These are phyloP conservation scores for Ooceraea biroi DNA, from an alignment of 1,140 invertebrate genomes.

Conservation along the genomic window DNA sequence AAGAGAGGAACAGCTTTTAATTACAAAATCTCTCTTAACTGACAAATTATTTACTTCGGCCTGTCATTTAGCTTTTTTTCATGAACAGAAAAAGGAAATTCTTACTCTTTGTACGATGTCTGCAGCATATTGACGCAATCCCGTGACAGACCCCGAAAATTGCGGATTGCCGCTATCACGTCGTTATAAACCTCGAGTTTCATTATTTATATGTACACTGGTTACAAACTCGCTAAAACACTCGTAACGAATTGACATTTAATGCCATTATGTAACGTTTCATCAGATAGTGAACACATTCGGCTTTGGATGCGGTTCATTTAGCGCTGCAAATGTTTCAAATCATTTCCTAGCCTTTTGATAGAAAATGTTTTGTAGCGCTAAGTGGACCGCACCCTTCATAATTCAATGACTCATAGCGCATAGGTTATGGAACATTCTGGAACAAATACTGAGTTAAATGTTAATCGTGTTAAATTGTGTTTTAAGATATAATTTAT, in stretches of 20 bases:
- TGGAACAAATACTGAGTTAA: no score
- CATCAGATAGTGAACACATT: no score
- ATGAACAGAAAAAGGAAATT: neutral
- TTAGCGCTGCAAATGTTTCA: no score
- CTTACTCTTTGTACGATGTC: conserved; percentile 75
- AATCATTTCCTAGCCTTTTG: no score
- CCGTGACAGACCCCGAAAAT: conserved; percentile 76
- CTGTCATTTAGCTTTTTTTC: neutral
- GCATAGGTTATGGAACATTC: no score
- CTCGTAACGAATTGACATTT: neutral
- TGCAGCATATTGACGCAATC: conserved; percentile 77
- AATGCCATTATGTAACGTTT: neutral
- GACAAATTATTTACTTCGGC: conserved; percentile 43
- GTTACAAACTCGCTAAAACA: neutral
- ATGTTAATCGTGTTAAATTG: no score
- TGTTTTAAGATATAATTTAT: no score
- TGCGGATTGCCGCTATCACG: conserved; percentile 73
- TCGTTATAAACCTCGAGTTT: conserved; percentile 73
- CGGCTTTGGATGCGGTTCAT: no score
- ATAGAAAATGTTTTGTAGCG: no score
- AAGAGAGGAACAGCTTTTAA: neutral
- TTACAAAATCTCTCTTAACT: no score
- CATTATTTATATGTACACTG: conserved; percentile 68
- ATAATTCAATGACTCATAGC: no score
- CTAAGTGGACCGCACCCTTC: no score